Base-by-base conservation (phyloP, 2,113 vertebrate species). In the Tyrannus savana region DNA sequence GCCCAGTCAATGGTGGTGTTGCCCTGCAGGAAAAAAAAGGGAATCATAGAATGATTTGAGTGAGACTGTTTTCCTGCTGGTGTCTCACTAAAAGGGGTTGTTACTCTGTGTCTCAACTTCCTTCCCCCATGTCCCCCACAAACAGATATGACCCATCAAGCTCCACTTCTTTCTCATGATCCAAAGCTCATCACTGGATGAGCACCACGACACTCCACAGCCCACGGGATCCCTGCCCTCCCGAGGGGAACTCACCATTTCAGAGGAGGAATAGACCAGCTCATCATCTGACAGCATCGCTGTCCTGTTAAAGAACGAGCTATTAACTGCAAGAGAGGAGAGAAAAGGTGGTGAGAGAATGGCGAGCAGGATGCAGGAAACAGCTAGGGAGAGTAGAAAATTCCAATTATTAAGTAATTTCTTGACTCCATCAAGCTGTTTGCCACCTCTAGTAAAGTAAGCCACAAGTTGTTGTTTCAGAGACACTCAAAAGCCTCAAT, bases 1-100 rank as follows among this genome's bases (percentile, higher is more conserved):
- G 99, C 97, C 99, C 99, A 99, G 10, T 98, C 96, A 27, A 98
- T 55, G 92, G 98, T 97, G 90, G 72, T 49, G 97, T 99, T 98
- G 95, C 89, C 41, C 98, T 98, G 96, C 97, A 98, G 92, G 23
- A 55, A 37, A 55, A 37, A 41, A 33, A 86, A 84, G 68, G 73
- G n/a, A 76, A 49, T 22, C 18, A 35, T 1, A n/a, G 10, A 78
- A 41, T 0, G 4, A 39, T 19, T 30, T 77, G 30, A n/a, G 69
- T 44, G 49, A 22, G 27, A 75, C 14, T 33, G 19, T 69, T 39
- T 42, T 33, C 31, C 53, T 62, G 62, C 47, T 56, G 23, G 6
- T n/a, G 33, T 50, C 27, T 75, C 27, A 25, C 42, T 69, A 30
- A 44, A 69, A 68, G 19, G 63, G 14, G 47, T 1, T 58, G 10